phyloP scores from a whole-genome alignment of 2,113 vertebrate species.

The Limanda limanda region DNA sequence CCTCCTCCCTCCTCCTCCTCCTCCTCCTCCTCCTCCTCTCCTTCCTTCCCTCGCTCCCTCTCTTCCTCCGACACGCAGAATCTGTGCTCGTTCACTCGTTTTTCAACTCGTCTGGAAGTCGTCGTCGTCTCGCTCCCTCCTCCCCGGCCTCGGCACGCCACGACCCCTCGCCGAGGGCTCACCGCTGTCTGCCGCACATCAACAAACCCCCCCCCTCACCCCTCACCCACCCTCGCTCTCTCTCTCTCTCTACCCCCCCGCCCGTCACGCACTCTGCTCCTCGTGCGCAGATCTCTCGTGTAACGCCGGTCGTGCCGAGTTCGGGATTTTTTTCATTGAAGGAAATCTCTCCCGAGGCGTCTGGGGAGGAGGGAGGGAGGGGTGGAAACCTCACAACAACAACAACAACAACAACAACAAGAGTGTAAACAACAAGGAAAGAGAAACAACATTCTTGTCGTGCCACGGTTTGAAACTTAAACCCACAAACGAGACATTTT shows the following conservation, averaged over 20 bases:
- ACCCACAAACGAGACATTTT: too few species aligned
- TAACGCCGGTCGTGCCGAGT: constrained; percentile 36
- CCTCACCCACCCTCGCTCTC: background rate
- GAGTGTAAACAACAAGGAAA: constrained; percentile 39
- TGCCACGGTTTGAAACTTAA: constrained; percentile 17
- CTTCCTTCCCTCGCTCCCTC: background rate
- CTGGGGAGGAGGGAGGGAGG: background rate
- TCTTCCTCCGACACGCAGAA: constrained; percentile 13
- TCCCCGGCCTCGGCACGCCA: constrained; percentile 4
- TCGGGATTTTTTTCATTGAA: constrained; percentile 45
- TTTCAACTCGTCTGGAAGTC: constrained; percentile 28
- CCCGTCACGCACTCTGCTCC: constrained; percentile 33
- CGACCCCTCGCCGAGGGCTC: constrained; percentile 37
- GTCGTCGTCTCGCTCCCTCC: background rate
- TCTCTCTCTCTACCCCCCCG: too few species aligned
- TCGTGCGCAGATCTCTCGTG: constrained; percentile 44
- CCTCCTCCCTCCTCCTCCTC: background rate
- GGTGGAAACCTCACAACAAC: constrained; percentile 37
- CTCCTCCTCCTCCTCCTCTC: background rate
- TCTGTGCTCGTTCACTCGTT: constrained; percentile 59
- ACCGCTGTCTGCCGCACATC: constrained; percentile 52
- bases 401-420: constrained; percentile 48
- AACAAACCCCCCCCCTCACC: constrained; percentile 26
- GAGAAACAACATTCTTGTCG: constrained; percentile 51
- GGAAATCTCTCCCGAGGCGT: constrained; percentile 48